phyloP scores from a whole-genome alignment of 2,113 vertebrate genomes.

The Python bivittatus region DNA sequence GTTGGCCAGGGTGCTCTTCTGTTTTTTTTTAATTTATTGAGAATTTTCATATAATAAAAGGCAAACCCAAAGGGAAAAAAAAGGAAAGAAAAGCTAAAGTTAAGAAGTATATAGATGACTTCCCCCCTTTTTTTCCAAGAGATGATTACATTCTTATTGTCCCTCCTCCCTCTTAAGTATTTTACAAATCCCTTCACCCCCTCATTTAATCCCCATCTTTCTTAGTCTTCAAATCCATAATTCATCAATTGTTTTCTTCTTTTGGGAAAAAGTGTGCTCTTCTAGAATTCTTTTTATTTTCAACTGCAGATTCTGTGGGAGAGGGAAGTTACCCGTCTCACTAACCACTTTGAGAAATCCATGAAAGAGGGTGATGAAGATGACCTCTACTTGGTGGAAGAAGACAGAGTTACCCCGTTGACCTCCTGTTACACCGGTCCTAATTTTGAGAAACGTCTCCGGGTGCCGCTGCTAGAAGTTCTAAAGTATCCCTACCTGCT shows the following conservation, averaged over 20 bases:
- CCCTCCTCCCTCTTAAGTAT: background rate
- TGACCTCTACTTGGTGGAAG: conserved; percentile 78
- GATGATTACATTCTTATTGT: background rate
- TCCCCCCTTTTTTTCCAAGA: background rate
- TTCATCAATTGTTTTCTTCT: background rate
- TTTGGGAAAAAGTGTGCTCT: background rate
- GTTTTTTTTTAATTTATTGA: background rate
- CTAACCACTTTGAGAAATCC: conserved; percentile 72
- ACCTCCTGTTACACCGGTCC: conserved; percentile 66
- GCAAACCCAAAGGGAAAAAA: background rate
- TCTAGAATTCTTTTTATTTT: background rate
- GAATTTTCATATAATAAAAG: background rate
- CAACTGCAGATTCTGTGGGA: conserved; percentile 75
- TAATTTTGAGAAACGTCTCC: conserved; percentile 78
- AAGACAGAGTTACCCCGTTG: conserved; percentile 67
- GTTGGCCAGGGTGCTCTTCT: background rate
- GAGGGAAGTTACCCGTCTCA: conserved; percentile 80
- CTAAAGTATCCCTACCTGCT: conserved; percentile 84
- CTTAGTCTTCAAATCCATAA: background rate
- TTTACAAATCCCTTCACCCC: background rate
- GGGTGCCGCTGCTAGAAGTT: conserved; percentile 81
- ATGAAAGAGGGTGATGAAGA: conserved; percentile 66
- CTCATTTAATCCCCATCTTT: background rate
- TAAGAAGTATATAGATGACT: background rate
- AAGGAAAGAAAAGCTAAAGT: background rate